phyloP scores from a whole-genome alignment of 2,113 vertebrate genomes.

The Halcyon senegalensis region DNA sequence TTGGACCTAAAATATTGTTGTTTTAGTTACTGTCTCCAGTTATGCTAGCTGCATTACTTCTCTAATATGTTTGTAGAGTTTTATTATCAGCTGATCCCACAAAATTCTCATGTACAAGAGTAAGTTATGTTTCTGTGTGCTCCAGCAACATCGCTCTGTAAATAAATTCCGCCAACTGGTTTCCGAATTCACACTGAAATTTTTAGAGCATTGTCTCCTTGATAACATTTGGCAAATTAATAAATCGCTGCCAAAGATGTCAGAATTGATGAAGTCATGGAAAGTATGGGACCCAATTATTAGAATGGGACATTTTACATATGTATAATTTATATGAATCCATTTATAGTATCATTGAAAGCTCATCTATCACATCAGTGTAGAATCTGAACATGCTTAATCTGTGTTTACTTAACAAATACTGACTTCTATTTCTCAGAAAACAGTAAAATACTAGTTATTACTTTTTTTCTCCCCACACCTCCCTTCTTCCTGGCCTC shows the following conservation, averaged over 20 bases:
- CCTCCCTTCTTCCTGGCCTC: too few species aligned
- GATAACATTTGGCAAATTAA: not conserved
- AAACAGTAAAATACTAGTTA: not conserved
- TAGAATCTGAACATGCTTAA: not conserved
- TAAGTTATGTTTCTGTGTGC: not conserved
- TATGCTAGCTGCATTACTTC: not conserved
- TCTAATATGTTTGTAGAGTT: not conserved
- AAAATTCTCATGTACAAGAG: not conserved
- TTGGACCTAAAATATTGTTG: not conserved
- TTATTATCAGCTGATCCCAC: not conserved
- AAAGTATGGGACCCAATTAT: not conserved
- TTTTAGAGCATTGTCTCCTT: not conserved
- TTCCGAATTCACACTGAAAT: not conserved
- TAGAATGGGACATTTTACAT: not conserved
- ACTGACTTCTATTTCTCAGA: not conserved
- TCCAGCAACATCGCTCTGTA: not conserved
- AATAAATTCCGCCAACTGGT: not conserved
- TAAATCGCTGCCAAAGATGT: not conserved
- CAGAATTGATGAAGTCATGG: not conserved
- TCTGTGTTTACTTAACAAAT: not conserved
- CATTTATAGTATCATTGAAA: not conserved
- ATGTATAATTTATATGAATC: not conserved
- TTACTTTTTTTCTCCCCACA: not conserved
- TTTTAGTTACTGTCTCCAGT: not conserved
- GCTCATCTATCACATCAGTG: not conserved